Evolutionary conservation across 2,113 vertebrate species (phyloP).

Genomic region (Columbina picui): DNA sequence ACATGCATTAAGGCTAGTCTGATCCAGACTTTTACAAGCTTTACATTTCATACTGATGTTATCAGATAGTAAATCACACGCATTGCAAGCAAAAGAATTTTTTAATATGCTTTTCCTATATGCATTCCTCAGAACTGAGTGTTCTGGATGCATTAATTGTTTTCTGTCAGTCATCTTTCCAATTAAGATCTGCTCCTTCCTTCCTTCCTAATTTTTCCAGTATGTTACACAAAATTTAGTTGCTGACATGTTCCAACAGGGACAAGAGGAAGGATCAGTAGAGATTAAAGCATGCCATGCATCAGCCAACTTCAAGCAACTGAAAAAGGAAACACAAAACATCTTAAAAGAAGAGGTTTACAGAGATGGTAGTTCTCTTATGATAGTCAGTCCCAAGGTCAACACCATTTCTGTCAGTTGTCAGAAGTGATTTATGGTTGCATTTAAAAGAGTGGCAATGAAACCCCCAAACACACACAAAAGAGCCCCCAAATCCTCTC

Average conservation of each 20-base stretch:
- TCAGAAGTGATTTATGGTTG: neutral
- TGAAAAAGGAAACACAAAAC: neutral
- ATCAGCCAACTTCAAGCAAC: conserved; percentile 8
- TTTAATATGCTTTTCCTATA: conserved; percentile 1
- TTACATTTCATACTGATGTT: conserved; percentile 57
- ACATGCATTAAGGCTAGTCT: conserved; percentile 33
- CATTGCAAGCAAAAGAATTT: neutral
- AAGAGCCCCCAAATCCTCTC: neutral
- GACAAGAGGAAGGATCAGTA: neutral
- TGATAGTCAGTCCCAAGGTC: neutral
- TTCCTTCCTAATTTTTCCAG: conserved; percentile 34
- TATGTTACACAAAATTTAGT: conserved; percentile 21
- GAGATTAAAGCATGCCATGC: conserved; percentile 14
- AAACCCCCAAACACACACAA: neutral
- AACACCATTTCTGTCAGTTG: neutral
- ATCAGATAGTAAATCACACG: conserved; percentile 46
- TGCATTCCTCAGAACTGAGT: neutral
- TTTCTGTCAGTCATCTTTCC: conserved; percentile 40
- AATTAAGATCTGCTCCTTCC: conserved; percentile 38
- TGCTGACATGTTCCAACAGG: conserved; percentile 39
- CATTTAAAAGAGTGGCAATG: neutral
- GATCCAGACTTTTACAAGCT: conserved; percentile 56
- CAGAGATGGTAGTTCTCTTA: neutral
- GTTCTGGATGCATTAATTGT: conserved; percentile 4
- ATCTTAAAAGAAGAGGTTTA: neutral